These are phyloP conservation scores for Heteromyza rotundicornis DNA, from an alignment of 2,888 invertebrate genomes.

Conservation along the genomic window DNA sequence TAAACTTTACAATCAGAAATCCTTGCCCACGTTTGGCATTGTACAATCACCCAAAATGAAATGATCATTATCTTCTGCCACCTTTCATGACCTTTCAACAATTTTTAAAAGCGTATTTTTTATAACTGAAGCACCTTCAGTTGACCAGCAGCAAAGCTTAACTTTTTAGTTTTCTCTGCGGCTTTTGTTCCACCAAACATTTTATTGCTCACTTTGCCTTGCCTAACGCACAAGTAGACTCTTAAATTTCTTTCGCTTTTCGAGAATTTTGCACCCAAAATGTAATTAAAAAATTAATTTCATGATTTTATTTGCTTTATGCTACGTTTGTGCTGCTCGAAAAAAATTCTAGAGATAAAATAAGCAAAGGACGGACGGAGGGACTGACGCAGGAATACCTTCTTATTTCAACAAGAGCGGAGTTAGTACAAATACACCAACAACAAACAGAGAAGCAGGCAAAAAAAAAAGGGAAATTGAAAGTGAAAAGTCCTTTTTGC, in stretches of 20 bases:
- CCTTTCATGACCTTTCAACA: no score
- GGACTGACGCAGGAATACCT: neutral
- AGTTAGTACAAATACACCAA: neutral
- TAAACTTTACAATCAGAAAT: no score
- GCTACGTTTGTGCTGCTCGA: neutral
- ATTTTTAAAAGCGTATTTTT: no score
- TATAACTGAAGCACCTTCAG: no score
- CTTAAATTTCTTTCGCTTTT: neutral
- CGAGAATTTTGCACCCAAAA: neutral
- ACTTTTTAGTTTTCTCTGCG: no score
- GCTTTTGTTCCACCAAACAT: neutral
- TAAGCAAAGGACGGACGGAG: no score
- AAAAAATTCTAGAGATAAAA: neutral
- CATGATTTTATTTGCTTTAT: neutral
- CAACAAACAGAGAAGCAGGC: neutral
- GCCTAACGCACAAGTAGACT: neutral
- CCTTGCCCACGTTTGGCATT: no score
- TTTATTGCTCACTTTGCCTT: neutral
- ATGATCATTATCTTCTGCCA: no score
- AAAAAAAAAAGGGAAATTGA: neutral
- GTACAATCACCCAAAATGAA: no score
- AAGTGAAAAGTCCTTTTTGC: neutral
- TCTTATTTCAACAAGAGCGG: neutral
- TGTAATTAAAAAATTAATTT: slow-evolving; percentile 9
- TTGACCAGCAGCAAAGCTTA: no score